Conservation (phyloP, 2,888 invertebrate species). For the Candidula unifasciata region DNA sequence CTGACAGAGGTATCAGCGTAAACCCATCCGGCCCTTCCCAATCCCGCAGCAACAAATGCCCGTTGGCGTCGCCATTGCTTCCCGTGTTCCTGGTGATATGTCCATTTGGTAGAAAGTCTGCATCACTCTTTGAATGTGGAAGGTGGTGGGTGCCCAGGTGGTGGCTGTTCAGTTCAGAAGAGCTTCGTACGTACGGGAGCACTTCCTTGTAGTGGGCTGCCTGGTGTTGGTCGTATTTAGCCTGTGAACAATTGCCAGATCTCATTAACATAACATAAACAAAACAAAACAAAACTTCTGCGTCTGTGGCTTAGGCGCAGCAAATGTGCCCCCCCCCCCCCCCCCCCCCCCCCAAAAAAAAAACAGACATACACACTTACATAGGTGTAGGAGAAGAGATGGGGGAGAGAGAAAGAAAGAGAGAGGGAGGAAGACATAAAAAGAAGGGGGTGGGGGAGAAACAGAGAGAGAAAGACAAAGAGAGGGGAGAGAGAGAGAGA, state of each 20-base stretch:
- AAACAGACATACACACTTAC: no score
- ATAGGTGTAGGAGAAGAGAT: no score
- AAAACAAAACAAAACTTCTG: no score
- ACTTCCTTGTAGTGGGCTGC: slow-evolving; percentile 80
- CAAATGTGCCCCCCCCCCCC: no score
- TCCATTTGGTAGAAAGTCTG: slow-evolving; percentile 56
- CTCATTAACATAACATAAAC: no score
- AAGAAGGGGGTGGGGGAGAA: no score
- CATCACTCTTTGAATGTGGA: slow-evolving; percentile 62
- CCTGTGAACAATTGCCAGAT: slow-evolving; percentile 78
- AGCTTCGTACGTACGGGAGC: slow-evolving; percentile 80
- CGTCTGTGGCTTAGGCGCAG: no score
- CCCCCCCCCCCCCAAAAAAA: no score
- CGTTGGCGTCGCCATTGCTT: slow-evolving; percentile 29
- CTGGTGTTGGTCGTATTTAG: slow-evolving; percentile 84
- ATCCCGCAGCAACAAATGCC: slow-evolving; percentile 56
- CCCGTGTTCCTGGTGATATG: background rate
- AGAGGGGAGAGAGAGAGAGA: no score
- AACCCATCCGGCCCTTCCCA: slow-evolving; percentile 50
- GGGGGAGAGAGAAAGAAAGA: no score
- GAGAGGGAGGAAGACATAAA: no score
- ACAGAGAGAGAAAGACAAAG: no score
- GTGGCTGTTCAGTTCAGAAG: slow-evolving; percentile 54
- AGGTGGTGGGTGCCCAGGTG: slow-evolving; percentile 49
- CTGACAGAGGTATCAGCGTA: slow-evolving; percentile 52